These are phyloP conservation scores for Harpegnathos saltator DNA, from an alignment of 1,140 invertebrate species.

Conservation along the genomic window DNA sequence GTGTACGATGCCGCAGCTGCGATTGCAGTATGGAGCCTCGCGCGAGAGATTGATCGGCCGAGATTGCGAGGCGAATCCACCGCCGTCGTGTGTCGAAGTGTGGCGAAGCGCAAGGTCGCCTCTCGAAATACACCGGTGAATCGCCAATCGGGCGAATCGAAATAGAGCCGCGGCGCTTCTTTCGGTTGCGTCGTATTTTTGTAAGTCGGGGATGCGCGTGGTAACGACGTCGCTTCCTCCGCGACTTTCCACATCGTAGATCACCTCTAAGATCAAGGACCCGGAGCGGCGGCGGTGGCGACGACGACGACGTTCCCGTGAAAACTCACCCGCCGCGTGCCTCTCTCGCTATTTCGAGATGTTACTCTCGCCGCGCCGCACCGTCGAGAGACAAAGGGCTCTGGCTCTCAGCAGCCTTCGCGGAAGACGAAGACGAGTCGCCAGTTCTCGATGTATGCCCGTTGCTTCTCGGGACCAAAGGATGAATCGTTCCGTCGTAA, in stretches of 20 bases:
- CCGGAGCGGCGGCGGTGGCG: too few relatives aligned
- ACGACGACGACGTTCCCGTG: neutral
- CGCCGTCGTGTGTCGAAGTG: neutral
- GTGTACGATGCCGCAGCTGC: neutral
- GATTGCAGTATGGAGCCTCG: too few relatives aligned
- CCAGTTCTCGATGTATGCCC: neutral
- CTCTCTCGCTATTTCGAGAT: conserved; percentile 10
- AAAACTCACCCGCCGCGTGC: conserved; percentile 3
- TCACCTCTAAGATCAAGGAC: conserved; percentile 19
- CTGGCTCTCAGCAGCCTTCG: neutral
- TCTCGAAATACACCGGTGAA: conserved; percentile 44
- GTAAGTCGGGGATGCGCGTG: neutral
- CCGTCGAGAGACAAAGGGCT: neutral
- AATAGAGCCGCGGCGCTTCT: conserved; percentile 13
- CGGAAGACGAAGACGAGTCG: neutral
- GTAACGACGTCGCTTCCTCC: neutral
- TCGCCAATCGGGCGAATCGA: conserved; percentile 5
- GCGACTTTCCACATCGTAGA: neutral
- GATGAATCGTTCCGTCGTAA: too few relatives aligned
- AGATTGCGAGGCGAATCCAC: neutral
- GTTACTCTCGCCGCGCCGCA: neutral
- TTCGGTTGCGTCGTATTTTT: conserved; percentile 44
- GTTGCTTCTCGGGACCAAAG: neutral
- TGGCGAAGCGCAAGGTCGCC: neutral
- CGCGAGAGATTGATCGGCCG: neutral